These are phyloP conservation scores for Lophotis ruficrista DNA, from an alignment of 2,113 vertebrate genomes.

Conservation along the genomic window DNA sequence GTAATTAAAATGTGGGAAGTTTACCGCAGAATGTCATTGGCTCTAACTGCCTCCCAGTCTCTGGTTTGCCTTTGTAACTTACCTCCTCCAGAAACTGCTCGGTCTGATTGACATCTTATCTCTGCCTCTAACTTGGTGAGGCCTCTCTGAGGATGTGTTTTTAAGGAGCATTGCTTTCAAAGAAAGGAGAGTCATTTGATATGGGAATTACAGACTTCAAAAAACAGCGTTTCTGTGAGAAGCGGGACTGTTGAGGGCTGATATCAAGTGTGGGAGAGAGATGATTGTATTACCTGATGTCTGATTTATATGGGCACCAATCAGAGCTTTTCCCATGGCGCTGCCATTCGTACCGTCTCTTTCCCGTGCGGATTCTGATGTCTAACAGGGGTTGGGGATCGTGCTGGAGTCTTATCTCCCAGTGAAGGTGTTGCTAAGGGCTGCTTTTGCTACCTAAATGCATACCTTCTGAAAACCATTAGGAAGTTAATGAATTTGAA, in stretches of 20 bases:
- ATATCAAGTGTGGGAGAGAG: not conserved
- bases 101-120: slow-evolving; percentile 16
- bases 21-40: not conserved
- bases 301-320: not conserved
- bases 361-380: not conserved
- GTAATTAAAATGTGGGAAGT: not conserved
- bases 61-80: not conserved
- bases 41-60: not conserved
- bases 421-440: not conserved
- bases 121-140: not conserved
- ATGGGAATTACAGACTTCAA: slow-evolving; percentile 37
- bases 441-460: not conserved
- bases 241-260: not conserved
- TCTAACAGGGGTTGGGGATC: not conserved
- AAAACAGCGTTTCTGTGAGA: not conserved
- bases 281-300: not conserved
- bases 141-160: not conserved
- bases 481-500: slow-evolving; percentile 2
- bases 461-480: not conserved
- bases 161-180: slow-evolving; percentile 24
- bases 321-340: not conserved
- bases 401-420: not conserved
- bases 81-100: not conserved
- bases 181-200: slow-evolving; percentile 22
- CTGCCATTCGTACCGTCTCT: not conserved